Base-by-base conservation (phyloP, 2,888 invertebrate species). In the Rambutsinella grinnellia region DNA sequence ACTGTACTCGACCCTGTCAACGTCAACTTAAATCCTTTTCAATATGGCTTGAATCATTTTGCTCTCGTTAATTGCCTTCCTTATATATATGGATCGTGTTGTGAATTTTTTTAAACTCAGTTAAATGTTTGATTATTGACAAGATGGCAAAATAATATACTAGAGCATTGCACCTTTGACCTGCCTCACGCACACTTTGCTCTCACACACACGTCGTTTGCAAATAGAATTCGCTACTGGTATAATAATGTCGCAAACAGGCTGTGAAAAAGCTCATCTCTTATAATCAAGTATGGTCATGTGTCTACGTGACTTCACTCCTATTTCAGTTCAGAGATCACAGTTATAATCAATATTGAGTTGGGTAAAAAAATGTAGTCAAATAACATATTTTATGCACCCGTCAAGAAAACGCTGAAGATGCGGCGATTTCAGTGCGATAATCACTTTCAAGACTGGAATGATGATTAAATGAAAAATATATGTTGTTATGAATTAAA, bases 111-210 rank as follows among this genome's bases (percentile, higher is more conserved):
- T 75, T 68, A 75, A 75, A 57, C 53, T 54, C 67, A 75, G 68
- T 75, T 75, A 75, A 68, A 75, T 75, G 75, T 49, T 36, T 75
- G 75, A 75, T 75, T 68, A 75, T 68, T 67, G 68, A 75, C 68
- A 75, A 36, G 61, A 67, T 61, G 67, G 62, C 49, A 56, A 56
- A 53, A 62, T 5, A 36, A 36, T 36, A 36, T 13, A 75, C 17
- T 58, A 61, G 75, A 75, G 53, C 75, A 63, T 75, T 75, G 75
- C 68, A 68, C 75, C 68, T 75, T 67, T 75, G 75, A 75, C 75
- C 75, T 75, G 75, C 75, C 75, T 75, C 65, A 72, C 61, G 26
- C 23, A 19, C 72, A n/a, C n/a, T n/a, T n/a, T n/a, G n/a, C n/a
- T n/a, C n/a, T 54, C 57, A 17, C 60, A 60, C 10, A 67, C 23